Evolutionary conservation across 2,797 vertebrate genomes (phyloP).

Genomic region (Streptopelia turtur): DNA sequence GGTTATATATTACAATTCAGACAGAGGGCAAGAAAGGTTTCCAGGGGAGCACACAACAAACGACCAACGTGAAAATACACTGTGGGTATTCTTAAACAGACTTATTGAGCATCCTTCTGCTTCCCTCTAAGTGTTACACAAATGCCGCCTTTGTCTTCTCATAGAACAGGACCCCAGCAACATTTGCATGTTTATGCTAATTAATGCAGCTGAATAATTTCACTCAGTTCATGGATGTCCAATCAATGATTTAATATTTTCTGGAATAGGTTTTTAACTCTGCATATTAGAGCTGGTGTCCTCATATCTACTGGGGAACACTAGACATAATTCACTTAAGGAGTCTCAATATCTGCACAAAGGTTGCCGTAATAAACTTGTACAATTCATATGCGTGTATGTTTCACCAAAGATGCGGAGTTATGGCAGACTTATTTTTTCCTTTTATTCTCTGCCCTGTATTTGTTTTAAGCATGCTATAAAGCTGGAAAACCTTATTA

Average conservation of each 20-base stretch:
- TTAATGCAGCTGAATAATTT: not conserved
- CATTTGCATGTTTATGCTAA: not conserved
- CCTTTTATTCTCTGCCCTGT: not conserved
- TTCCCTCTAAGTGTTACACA: not conserved
- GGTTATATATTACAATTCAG: not conserved
- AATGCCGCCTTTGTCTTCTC: not conserved
- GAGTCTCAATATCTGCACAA: not conserved
- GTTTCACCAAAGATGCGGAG: not conserved
- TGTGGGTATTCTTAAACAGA: not conserved
- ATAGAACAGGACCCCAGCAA: not conserved
- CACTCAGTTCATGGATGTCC: not conserved
- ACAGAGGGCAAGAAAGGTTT: not conserved
- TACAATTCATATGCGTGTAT: accelerated
- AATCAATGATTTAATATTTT: not conserved
- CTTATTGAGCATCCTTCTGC: not conserved
- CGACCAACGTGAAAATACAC: not conserved
- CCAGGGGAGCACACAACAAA: not conserved
- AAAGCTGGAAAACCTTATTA: not conserved
- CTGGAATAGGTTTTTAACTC: not conserved
- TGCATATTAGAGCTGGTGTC: not conserved
- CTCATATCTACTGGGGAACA: accelerated
- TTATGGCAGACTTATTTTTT: not conserved
- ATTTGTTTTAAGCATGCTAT: not conserved
- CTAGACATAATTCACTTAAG: not conserved
- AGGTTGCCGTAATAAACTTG: not conserved